Conservation (phyloP, 2,888 invertebrate species). For the Sympetrum striolatum region DNA sequence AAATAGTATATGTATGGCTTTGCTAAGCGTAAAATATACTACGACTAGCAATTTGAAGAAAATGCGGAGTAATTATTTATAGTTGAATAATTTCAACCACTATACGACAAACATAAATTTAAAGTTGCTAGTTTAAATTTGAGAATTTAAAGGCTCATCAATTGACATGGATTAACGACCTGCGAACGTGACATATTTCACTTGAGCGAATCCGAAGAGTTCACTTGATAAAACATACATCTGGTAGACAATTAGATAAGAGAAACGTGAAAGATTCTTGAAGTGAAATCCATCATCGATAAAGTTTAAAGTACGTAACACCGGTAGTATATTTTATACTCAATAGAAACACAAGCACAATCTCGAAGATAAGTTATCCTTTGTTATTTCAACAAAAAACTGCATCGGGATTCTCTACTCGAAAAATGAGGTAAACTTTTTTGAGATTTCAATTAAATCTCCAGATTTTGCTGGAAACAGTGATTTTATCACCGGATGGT, state of each 20-base stretch:
- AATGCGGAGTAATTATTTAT: too few species aligned
- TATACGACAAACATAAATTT: too few species aligned
- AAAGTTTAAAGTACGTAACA: background rate
- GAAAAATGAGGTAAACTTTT: too few species aligned
- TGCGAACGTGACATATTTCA: background rate
- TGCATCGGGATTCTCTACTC: background rate
- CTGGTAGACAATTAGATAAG: background rate
- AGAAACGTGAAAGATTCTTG: background rate
- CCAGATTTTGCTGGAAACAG: too few species aligned
- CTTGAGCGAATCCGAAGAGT: background rate
- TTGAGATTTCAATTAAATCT: too few species aligned
- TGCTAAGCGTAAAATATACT: too few species aligned
- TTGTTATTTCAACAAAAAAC: background rate
- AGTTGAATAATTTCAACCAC: too few species aligned
- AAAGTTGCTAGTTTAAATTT: background rate
- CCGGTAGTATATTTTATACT: background rate
- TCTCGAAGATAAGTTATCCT: background rate
- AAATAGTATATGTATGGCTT: too few species aligned
- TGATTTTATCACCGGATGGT: too few species aligned
- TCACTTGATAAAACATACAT: background rate
- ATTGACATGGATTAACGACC: background rate
- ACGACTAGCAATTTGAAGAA: too few species aligned
- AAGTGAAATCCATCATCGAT: background rate
- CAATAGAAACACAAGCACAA: background rate
- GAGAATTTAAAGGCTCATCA: background rate